These are phyloP conservation scores for Parotocinclus haroldoi DNA, from an alignment of 2,797 vertebrate genomes.

Conservation along the genomic window DNA sequence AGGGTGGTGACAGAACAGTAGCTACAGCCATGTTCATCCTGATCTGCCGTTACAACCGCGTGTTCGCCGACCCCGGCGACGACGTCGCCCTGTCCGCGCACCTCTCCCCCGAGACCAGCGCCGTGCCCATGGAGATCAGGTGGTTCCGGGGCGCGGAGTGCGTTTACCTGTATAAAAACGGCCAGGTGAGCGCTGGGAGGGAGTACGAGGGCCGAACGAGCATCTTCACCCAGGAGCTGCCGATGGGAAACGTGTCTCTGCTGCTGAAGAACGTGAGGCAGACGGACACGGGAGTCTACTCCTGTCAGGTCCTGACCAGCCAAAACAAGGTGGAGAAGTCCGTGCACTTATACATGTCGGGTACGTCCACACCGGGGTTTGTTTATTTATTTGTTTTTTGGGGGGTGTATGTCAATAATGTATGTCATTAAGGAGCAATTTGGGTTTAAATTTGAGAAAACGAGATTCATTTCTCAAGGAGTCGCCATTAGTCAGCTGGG, in stretches of 20 bases:
- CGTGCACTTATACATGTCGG: slow-evolving; percentile 28
- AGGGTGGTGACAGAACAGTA: no score
- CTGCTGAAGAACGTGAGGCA: slow-evolving; percentile 9
- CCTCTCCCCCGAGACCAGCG: slow-evolving; percentile 33
- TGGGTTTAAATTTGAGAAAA: no score
- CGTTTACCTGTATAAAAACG: slow-evolving; percentile 27
- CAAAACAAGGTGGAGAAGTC: slow-evolving; percentile 26
- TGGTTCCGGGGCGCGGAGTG: slow-evolving; percentile 25
- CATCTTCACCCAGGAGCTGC: slow-evolving; percentile 23
- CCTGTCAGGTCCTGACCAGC: slow-evolving; percentile 35
- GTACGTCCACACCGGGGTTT: no score
- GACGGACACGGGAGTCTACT: slow-evolving; percentile 32
- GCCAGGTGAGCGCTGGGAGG: neutral
- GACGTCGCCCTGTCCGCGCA: slow-evolving; percentile 26
- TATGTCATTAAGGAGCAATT: no score
- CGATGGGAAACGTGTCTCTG: slow-evolving; percentile 39
- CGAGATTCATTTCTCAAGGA: no score
- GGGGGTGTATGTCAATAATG: no score
- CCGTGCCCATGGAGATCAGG: slow-evolving; percentile 31
- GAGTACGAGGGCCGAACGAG: slow-evolving; percentile 15
- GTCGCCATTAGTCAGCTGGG: no score
- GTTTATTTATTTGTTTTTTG: no score
- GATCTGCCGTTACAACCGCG: slow-evolving; percentile 10
- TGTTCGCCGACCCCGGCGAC: slow-evolving; percentile 29
- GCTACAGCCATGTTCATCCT: slow-evolving; percentile 31